Evolutionary conservation across 2,113 vertebrate species (phyloP), one percentile per base, ranked within the genome.

Genomic region (Lasiurus cinereus): DNA sequence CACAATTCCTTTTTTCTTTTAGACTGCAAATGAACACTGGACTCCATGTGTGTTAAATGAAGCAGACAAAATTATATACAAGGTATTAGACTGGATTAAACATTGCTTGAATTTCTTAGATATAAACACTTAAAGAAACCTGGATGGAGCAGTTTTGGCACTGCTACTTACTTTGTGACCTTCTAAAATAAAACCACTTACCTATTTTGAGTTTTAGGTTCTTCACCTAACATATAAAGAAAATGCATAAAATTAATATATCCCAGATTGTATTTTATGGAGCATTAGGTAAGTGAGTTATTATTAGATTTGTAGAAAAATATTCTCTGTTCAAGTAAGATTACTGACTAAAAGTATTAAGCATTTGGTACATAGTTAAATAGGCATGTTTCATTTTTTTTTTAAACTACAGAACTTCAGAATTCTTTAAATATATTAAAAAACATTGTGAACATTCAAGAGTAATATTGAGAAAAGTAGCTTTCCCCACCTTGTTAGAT

Each of bases 1-100:
- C 46, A 66, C n/a, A 43, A 8, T 29, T 96, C 12, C 27, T 48
- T 67, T 92, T 97, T 21, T 90, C 96, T 97, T 96, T 72, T 77
- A 99, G 99, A 99, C 99, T 16, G 98, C 99, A 29, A 99, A 99
- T 96, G 99, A 99, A 84, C 99, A 98, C 83, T 99, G 99, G 99
- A 99, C 98, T 96, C 98, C 98, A 8, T 99, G 99, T 72, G 98
- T 99, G 98, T 97, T 99, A 97, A 99, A 99, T 80, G 99, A 99
- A 98, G 98, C 99, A 84, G 98, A 99, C 43, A 99, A 99, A 98
- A 99, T 99, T 97, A 99, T 99, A 98, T 99, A 99, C 94, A 99
- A 99, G 99, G 99, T 99, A 98, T 97, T 31, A 29, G 54, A 90
- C 62, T 92, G 74, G 33, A 95, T 62, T 83, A 67, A 85, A 88